phyloP scores from a whole-genome alignment of 2,113 vertebrate species.

The Nansenia antarctica region DNA sequence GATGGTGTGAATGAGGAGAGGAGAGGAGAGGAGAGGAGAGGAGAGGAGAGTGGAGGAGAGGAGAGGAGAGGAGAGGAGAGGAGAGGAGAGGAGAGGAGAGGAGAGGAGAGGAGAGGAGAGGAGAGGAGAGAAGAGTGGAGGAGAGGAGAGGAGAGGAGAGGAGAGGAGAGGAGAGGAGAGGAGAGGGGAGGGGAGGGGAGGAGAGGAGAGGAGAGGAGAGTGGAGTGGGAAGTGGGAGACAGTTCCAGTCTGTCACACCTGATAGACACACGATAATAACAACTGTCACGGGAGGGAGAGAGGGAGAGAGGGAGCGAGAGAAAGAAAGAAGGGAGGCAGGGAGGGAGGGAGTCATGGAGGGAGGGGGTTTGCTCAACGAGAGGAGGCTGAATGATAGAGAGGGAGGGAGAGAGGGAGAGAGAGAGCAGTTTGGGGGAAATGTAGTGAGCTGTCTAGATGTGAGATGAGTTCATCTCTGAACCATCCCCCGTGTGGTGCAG shows the following conservation, averaged over 20 bases:
- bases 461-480: not conserved
- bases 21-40: not conserved
- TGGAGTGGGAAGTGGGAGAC: no score
- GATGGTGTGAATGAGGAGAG: constrained; percentile 25
- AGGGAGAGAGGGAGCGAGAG: constrained; percentile 19
- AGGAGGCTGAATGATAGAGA: not conserved
- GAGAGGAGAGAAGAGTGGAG: constrained; percentile 11
- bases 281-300: constrained; percentile 16
- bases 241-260: constrained; percentile 41
- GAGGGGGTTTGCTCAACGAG: not conserved
- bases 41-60: not conserved
- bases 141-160: not conserved
- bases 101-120: not conserved
- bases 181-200: not conserved
- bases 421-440: not conserved
- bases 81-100: not conserved
- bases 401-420: not conserved
- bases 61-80: not conserved
- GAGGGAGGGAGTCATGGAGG: not conserved
- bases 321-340: not conserved
- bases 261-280: constrained; percentile 36
- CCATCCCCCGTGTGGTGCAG: constrained; percentile 15
- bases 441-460: not conserved
- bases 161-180: not conserved
- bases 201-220: not conserved